These are phyloP conservation scores for Mormyrus iriodes DNA, from an alignment of 2,113 vertebrate genomes.

Conservation along the genomic window DNA sequence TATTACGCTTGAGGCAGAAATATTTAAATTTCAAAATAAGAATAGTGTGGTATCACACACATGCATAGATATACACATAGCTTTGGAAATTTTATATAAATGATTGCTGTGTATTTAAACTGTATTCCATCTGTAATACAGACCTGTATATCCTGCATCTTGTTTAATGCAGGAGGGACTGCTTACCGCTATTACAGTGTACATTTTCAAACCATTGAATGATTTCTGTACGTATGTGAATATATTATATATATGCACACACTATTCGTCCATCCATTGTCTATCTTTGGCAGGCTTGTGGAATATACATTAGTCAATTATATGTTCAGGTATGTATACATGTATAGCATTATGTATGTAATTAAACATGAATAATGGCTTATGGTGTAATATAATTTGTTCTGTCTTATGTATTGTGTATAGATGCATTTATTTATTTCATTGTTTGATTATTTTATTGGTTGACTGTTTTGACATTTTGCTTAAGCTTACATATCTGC, in stretches of 20 bases:
- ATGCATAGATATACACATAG: slow-evolving; percentile 28
- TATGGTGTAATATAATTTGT: neutral
- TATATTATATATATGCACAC: neutral
- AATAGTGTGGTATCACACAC: slow-evolving; percentile 21
- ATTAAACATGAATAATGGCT: neutral
- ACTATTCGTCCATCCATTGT: slow-evolving; percentile 30
- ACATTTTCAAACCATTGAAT: slow-evolving; percentile 41
- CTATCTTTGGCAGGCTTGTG: neutral
- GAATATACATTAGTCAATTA: neutral
- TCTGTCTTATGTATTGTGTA: neutral
- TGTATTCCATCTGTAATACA: slow-evolving; percentile 26
- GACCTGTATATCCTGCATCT: slow-evolving; percentile 1
- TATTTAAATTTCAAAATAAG: slow-evolving; percentile 12
- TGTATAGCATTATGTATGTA: neutral
- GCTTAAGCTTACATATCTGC: neutral
- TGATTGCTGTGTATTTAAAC: slow-evolving; percentile 32
- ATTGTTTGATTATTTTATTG: neutral
- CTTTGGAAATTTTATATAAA: slow-evolving; percentile 22
- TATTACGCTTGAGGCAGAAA: slow-evolving; percentile 18
- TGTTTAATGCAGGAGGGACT: slow-evolving; percentile 24
- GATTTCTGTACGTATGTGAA: slow-evolving; percentile 33
- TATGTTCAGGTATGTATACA: neutral
- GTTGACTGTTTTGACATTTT: neutral
- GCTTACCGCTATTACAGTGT: slow-evolving; percentile 28
- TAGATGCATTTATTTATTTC: neutral